Evolutionary conservation across 2,888 invertebrate genomes (phyloP), one percentile per base, ranked within the genome.

Genomic region (Philereme transversata): DNA sequence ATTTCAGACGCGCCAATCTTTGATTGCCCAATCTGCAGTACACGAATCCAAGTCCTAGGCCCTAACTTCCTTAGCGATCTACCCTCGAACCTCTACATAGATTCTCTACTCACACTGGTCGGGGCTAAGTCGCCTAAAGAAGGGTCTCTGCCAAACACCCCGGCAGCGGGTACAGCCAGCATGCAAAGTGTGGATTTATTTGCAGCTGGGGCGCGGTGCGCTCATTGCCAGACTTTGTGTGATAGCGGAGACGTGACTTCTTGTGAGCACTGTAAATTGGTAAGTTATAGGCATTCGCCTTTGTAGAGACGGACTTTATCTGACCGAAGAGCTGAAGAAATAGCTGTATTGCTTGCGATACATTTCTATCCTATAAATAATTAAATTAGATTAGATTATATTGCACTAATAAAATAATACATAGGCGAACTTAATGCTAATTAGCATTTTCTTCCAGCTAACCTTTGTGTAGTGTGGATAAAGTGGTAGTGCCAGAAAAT

Each of bases 61-160:
- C 74, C 90, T 0, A 88, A 88, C 51, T 93, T 93, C 49, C 78
- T 95, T 11, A 90, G 93, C 11, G 79, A 87, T 4, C 81, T 95
- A n/a, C 95, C 95, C n/a, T 93, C 93, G 6, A 96, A 96, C 78
- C 82, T 95, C 46, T 95, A 95, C 77, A 93, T 95, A 50, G 94
- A 95, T 70, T 94, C 94, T 0, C 81, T 96, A 44, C 84, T 95
- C 2, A 82, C 87, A 53, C 78, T 94, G 48, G 81, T 94, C 9
- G 89, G 91, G 9, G 78, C 84, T 48, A 77, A 65, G n/a, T 52
- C 63, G 8, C 71, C 68, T 33, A 78, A 52, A 41, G 6, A 56
- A 9, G 75, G 64, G 4, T 79, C 86, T 0, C 84, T 87, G 0
- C 83, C 86, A 0, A 4, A 68, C 0, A 72, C 82, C 0, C 76